Evolutionary conservation across 2,113 vertebrate genomes (phyloP).

Genomic region (Lethenteron reissneri): DNA sequence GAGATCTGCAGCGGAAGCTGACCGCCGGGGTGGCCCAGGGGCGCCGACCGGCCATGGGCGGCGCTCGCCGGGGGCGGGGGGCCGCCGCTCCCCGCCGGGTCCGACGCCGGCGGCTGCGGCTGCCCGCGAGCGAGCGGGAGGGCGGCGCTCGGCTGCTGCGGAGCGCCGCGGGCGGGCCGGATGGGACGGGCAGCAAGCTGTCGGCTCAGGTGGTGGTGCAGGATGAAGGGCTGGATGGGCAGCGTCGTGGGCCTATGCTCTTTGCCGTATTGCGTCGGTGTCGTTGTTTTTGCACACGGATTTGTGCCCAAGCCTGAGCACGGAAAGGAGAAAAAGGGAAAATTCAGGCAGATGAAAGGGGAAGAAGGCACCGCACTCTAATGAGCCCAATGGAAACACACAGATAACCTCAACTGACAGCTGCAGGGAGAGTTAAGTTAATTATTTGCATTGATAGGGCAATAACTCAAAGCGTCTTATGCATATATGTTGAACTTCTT

Average conservation of each 20-base stretch:
- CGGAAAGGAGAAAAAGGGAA: not conserved
- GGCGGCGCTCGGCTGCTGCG: constrained; percentile 20
- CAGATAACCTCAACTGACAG: not conserved
- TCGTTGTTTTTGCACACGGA: constrained; percentile 30
- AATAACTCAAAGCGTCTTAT: too few species aligned
- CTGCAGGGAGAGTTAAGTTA: too few species aligned
- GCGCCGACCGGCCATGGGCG: constrained; percentile 10
- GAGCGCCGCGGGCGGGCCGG: constrained; percentile 16
- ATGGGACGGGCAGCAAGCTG: constrained; percentile 43
- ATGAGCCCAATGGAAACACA: constrained; percentile 1
- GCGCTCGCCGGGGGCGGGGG: not conserved
- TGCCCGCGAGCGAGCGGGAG: constrained; percentile 15
- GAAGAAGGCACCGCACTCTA: not conserved
- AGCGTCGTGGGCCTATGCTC: constrained; percentile 80
- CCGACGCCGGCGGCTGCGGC: constrained; percentile 10
- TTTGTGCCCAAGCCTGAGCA: constrained; percentile 19
- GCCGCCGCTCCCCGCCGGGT: not conserved
- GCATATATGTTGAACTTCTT: too few species aligned
- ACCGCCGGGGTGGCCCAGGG: not conserved
- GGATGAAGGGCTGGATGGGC: constrained; percentile 92
- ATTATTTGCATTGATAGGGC: too few species aligned
- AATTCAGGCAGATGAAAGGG: not conserved
- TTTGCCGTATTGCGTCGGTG: constrained; percentile 64
- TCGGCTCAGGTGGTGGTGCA: constrained; percentile 69
- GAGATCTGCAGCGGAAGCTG: too few species aligned